phyloP scores from a whole-genome alignment of 1,140 invertebrate genomes.

The Drosophila orosa region DNA sequence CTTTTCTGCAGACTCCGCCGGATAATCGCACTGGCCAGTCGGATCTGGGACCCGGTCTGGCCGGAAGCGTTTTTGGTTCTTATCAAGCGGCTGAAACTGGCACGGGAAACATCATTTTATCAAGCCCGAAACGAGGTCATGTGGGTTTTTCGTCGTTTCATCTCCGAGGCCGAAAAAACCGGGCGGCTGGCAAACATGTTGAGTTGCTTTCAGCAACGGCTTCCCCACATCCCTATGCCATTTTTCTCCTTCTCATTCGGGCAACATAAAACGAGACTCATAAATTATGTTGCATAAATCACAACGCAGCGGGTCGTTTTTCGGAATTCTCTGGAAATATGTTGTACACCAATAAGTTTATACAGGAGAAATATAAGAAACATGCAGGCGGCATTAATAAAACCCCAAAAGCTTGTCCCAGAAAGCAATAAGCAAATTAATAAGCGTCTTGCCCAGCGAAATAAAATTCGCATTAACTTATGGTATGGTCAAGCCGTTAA shows the following conservation, averaged over 20 bases:
- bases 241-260: constrained; percentile 9
- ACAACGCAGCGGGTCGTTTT: constrained; percentile 32
- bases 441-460: not conserved
- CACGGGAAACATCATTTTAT: constrained; percentile 62
- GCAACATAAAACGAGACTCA: constrained; percentile 60
- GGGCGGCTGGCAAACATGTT: constrained; percentile 40
- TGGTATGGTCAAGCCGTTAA: not conserved
- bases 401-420: not conserved
- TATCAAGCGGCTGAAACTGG: constrained; percentile 32
- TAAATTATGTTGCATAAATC: constrained; percentile 76
- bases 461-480: not conserved
- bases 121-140: constrained; percentile 67
- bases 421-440: constrained; percentile 33
- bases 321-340: constrained; percentile 11
- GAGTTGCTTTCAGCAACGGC: constrained; percentile 12
- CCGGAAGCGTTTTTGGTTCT: constrained; percentile 51
- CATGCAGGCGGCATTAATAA: constrained; percentile 21
- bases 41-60: constrained; percentile 26
- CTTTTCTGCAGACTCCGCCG: constrained; percentile 19
- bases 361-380: not conserved
- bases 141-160: constrained; percentile 47
- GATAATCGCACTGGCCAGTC: constrained; percentile 35
- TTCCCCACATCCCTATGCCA: constrained; percentile 6
- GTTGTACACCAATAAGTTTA: constrained; percentile 21
- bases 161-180: constrained; percentile 25